These are phyloP conservation scores for Cephalotes varians DNA, from an alignment of 2,888 invertebrate species.

Conservation along the genomic window DNA sequence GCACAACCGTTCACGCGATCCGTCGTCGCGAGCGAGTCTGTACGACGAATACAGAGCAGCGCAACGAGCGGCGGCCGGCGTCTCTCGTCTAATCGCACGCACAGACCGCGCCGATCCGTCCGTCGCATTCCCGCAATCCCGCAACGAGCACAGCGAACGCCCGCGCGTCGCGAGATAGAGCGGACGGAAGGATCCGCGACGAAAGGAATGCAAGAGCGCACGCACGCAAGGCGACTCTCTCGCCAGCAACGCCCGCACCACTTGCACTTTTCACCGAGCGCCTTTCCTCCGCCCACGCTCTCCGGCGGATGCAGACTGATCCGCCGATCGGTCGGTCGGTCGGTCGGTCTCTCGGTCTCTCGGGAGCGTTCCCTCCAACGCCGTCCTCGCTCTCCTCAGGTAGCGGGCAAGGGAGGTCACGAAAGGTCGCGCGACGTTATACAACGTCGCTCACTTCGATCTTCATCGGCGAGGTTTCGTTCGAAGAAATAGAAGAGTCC, in stretches of 20 bases:
- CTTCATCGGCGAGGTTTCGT: background rate
- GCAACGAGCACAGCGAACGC: background rate
- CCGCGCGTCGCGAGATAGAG: background rate
- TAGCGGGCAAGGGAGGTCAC: conserved; percentile 64
- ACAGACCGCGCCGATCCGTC: background rate
- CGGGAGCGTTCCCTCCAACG: conserved; percentile 41
- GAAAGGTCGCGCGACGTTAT: conserved; percentile 64
- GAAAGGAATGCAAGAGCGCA: conserved; percentile 46
- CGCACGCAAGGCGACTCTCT: conserved; percentile 40
- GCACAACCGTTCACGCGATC: background rate
- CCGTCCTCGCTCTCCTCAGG: conserved; percentile 40
- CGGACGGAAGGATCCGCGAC: conserved; percentile 2
- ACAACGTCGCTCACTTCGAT: conserved; percentile 10
- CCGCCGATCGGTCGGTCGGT: conserved; percentile 68
- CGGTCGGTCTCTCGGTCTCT: conserved; percentile 58
- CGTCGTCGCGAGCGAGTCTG: background rate
- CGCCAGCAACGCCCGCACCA: conserved; percentile 55
- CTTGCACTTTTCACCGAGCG: conserved; percentile 73
- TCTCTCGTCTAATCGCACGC: conserved; percentile 13
- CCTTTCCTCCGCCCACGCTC: conserved; percentile 58
- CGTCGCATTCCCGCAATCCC: background rate
- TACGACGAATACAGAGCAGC: background rate
- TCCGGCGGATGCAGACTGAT: conserved; percentile 69
- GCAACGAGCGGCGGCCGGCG: conserved; percentile 3
- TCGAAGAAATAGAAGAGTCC: background rate